These are phyloP conservation scores for Cybosia mesomella DNA, from an alignment of 2,888 invertebrate genomes.

Conservation along the genomic window DNA sequence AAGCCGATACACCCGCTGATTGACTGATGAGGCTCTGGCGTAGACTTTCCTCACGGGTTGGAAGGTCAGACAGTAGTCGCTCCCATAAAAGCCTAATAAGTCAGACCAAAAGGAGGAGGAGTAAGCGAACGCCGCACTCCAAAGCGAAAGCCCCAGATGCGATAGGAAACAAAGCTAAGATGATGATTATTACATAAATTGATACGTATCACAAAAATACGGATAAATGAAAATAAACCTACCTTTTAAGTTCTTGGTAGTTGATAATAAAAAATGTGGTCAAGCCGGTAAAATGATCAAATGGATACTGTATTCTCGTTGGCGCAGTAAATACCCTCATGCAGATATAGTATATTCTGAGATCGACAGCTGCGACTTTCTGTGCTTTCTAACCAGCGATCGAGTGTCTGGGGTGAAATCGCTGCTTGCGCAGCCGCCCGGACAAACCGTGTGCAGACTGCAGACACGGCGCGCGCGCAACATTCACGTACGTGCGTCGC, in stretches of 20 bases:
- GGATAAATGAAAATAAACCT: not conserved
- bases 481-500: not conserved
- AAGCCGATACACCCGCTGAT: too few species aligned
- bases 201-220: not conserved
- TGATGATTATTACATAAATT: not conserved
- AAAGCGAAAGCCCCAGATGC: not conserved
- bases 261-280: conserved; percentile 13
- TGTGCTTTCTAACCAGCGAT: conserved; percentile 76
- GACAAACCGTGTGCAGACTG: conserved; percentile 27
- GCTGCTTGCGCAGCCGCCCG: conserved; percentile 37
- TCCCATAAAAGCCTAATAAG: too few species aligned
- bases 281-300: conserved; percentile 26
- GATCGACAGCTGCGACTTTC: conserved; percentile 78
- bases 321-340: conserved; percentile 57
- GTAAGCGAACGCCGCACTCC: too few species aligned
- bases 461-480: conserved; percentile 6
- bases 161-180: not conserved
- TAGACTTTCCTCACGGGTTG: too few species aligned
- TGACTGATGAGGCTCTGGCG: too few species aligned
- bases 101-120: too few species aligned
- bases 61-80: too few species aligned
- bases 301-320: conserved; percentile 46
- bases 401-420: conserved; percentile 81
- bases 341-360: conserved; percentile 63
- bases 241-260: not conserved